These are phyloP conservation scores for Stomatorhinus walkeri DNA, from an alignment of 2,797 vertebrate genomes.

Conservation along the genomic window DNA sequence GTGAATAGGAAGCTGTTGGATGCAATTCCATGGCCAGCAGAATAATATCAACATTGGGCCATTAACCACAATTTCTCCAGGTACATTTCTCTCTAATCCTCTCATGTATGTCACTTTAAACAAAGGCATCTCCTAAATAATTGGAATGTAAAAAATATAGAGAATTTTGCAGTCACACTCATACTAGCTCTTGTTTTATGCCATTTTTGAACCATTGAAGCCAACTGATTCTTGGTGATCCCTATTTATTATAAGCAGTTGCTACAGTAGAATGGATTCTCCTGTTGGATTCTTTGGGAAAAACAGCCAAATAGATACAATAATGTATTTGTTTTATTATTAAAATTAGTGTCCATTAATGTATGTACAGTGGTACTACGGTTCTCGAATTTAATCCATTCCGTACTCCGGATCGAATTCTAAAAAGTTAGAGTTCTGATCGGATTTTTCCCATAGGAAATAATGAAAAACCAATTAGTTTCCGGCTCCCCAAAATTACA, in stretches of 20 bases:
- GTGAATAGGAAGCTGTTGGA: background rate
- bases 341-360: background rate
- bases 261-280: background rate
- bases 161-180: background rate
- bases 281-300: background rate
- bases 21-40: background rate
- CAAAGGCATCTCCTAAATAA: background rate
- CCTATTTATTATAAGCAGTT: background rate
- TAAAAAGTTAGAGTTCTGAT: too few species aligned
- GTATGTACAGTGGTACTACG: background rate
- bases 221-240: background rate
- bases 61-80: background rate
- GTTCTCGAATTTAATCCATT: too few species aligned
- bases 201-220: background rate
- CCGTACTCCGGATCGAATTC: too few species aligned
- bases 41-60: background rate
- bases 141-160: background rate
- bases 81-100: background rate
- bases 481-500: too few species aligned
- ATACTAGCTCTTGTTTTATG: background rate
- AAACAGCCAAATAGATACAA: background rate
- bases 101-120: background rate
- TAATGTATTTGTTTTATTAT: background rate
- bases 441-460: too few species aligned
- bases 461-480: too few species aligned